Conservation (phyloP, 1,140 invertebrate genomes). For the Vanessa atalanta region DNA sequence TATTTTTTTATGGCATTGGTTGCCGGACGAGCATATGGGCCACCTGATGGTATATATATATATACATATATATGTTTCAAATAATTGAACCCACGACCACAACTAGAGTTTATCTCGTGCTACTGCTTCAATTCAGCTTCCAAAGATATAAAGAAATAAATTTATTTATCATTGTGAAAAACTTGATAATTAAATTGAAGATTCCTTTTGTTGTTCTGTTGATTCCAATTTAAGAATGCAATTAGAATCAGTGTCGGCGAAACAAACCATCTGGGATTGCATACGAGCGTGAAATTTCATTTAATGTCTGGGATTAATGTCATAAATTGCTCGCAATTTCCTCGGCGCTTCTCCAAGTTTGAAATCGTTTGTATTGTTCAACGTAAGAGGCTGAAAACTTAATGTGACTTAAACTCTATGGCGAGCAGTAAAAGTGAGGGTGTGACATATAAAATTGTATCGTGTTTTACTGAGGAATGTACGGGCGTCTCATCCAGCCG, state of each 20-base stretch:
- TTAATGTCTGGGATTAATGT: conserved; percentile 72
- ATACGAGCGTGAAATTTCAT: conserved; percentile 68
- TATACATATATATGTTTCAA: too few relatives aligned
- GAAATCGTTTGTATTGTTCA: conserved; percentile 72
- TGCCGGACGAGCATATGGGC: too few relatives aligned
- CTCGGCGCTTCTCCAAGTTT: conserved; percentile 62
- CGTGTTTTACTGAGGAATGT: conserved; percentile 63
- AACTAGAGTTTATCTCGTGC: too few relatives aligned
- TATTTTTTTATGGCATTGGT: too few relatives aligned
- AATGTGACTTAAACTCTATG: conserved; percentile 68
- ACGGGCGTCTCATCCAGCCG: conserved; percentile 59
- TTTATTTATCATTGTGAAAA: not conserved
- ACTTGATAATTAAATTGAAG: not conserved
- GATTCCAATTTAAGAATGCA: conserved; percentile 57
- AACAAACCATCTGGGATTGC: conserved; percentile 60
- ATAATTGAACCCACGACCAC: too few relatives aligned
- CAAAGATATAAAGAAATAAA: not conserved
- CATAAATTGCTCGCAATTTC: conserved; percentile 69
- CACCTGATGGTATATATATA: too few relatives aligned
- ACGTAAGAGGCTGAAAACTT: conserved; percentile 57
- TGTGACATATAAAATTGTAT: conserved; percentile 67
- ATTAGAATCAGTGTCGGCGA: conserved; percentile 59
- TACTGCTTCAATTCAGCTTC: too few relatives aligned
- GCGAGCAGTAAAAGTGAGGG: conserved; percentile 62
- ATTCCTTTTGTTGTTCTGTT: conserved; percentile 16